Conservation (phyloP, 2,888 invertebrate genomes). For the Spodoptera exigua region DNA sequence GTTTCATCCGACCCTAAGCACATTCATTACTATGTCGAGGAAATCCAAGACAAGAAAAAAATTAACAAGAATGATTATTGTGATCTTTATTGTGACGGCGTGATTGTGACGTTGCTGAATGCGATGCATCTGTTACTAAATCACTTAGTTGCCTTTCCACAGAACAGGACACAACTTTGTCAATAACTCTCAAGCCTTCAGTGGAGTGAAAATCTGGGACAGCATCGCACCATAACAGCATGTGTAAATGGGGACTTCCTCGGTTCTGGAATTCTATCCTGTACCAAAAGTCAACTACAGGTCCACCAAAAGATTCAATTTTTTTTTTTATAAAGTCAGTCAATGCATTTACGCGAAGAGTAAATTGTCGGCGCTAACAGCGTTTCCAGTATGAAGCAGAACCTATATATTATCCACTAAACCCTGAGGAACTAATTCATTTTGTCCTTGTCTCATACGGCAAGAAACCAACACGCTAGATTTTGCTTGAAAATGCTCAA, state of each 20-base stretch:
- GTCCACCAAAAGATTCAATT: background rate
- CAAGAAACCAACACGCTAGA: too few relatives aligned
- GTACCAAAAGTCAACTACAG: background rate
- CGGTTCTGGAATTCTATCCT: background rate
- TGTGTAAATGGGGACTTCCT: background rate
- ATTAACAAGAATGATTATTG: background rate
- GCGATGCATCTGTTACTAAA: constrained; percentile 28
- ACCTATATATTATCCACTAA: too few relatives aligned
- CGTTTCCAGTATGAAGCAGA: too few relatives aligned
- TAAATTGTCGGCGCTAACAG: background rate
- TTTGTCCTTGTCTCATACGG: too few relatives aligned
- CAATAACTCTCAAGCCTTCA: constrained; percentile 29
- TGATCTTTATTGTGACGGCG: background rate
- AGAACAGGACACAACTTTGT: constrained; percentile 59
- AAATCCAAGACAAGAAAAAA: background rate
- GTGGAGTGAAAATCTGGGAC: background rate
- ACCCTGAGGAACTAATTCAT: too few relatives aligned
- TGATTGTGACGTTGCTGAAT: background rate
- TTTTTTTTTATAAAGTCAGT: background rate
- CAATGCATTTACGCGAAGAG: background rate
- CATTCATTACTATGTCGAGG: background rate
- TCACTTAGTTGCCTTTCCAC: background rate
- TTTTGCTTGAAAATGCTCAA: too few relatives aligned
- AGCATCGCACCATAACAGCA: background rate
- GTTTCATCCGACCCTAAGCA: constrained; percentile 9